Evolutionary conservation across 2,113 vertebrate species (phyloP).

Genomic region (Columba janthina): DNA sequence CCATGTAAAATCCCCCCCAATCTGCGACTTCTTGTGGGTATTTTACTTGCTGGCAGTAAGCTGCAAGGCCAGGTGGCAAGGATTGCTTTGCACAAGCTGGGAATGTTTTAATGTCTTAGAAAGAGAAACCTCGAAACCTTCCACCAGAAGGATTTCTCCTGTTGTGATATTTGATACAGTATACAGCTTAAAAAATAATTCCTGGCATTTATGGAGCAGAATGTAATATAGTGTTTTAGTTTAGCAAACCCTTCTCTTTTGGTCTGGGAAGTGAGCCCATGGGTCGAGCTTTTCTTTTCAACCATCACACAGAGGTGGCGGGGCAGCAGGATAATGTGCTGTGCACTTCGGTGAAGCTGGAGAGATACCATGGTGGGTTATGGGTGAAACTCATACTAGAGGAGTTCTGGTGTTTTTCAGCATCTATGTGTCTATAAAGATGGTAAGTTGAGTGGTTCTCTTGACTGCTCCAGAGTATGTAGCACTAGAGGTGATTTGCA

Average conservation of each 20-base stretch:
- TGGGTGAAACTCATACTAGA: neutral
- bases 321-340: neutral
- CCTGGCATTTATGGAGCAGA: neutral
- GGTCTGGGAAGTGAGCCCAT: neutral
- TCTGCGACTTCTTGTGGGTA: neutral
- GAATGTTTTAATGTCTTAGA: neutral
- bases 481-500: neutral
- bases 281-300: neutral
- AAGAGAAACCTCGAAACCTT: neutral
- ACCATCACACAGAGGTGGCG: too few species aligned
- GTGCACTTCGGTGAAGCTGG: neutral
- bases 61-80: neutral
- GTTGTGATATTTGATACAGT: neutral
- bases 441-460: neutral
- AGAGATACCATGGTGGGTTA: neutral
- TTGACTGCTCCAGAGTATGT: accelerated
- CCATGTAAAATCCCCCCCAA: neutral
- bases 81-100: neutral
- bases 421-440: neutral
- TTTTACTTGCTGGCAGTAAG: neutral
- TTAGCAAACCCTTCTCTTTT: neutral
- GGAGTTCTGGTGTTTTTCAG: neutral
- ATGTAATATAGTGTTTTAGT: neutral
- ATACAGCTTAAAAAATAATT: neutral
- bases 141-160: neutral